Conservation (phyloP, 2,113 vertebrate species). For the Megalops atlanticus region DNA sequence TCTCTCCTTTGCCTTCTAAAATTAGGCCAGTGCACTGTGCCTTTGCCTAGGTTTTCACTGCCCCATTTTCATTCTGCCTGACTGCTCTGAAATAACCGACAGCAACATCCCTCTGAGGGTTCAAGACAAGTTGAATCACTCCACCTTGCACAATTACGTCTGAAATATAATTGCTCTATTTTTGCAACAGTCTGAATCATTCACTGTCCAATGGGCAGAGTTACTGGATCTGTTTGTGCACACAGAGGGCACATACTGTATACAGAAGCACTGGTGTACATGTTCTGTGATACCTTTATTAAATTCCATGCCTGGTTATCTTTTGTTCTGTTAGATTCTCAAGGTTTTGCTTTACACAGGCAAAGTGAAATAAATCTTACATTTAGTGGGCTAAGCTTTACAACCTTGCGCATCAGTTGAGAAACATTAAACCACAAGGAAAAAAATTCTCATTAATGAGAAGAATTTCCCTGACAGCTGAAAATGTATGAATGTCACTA, state of each 20-base stretch:
- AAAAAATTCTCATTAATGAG: too few relatives aligned
- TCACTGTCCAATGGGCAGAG: not conserved
- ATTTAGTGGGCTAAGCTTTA: not conserved
- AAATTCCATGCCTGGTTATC: not conserved
- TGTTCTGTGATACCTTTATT: not conserved
- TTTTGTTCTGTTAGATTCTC: not conserved
- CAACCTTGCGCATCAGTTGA: not conserved
- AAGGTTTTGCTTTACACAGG: not conserved
- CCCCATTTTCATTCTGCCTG: not conserved
- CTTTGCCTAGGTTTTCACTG: not conserved
- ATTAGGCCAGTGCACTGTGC: not conserved
- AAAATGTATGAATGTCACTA: not conserved
- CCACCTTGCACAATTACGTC: not conserved
- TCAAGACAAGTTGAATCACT: not conserved
- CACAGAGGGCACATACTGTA: not conserved
- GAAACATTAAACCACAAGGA: not conserved
- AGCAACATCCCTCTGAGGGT: not conserved
- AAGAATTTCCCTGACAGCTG: not conserved
- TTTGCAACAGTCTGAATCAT: not conserved
- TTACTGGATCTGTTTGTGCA: not conserved
- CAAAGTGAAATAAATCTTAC: not conserved
- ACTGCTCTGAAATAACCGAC: not conserved
- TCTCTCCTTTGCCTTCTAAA: not conserved
- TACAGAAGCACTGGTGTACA: not conserved
- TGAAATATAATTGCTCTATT: constrained; percentile 1